Evolutionary conservation across 2,797 vertebrate species (phyloP), one percentile per base, ranked within the genome.

Genomic region (Aselliscus stoliczkanus): DNA sequence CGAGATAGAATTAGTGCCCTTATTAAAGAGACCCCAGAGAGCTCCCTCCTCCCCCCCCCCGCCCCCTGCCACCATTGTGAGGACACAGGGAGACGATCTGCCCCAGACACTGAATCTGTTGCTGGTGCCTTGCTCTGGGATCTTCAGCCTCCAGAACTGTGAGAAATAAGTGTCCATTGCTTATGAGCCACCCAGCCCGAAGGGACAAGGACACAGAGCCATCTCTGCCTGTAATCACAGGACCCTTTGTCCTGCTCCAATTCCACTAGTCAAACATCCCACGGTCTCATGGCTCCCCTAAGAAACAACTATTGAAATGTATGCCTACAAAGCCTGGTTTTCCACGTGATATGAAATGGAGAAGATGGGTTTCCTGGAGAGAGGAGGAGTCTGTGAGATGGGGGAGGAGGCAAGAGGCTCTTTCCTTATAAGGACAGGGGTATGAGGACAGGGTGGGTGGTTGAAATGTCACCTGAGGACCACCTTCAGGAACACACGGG

Each of bases 131-230:
- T 29, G 64, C 47, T 9, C n/a, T 50, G 50, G 54, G 60, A 9
- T 17, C 17, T n/a, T 39, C 42, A 31, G 25, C 25, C 18, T n/a
- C 54, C 27, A 34, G 42, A 25, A 39, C 25, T 12, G 1, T 60
- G 23, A 70, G 52, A 47, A 58, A 29, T 0, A 15, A 2, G 0
- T 37, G 5, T 50, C 17, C 23, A 15, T 3, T 23, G 5, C 47
- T 70, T 60, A 4, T 17, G 23, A 34, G 23, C 31, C 31, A 23
- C 39, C 2, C 5, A 11, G 13, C 25, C 39, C 21, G n/a, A 23
- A 23, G 11, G 13, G 39, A 50, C 25, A 1, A 37, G 14, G 42
- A 0, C 37, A 17, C 5, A 2, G 8, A 50, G 1, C 0, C 0
- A 1, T 31, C 12, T 2, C 15, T 39, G 18, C 13, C 4, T 34